Evolutionary conservation across 2,113 vertebrate species (phyloP).

Genomic region (Sinocyclocheilus anophthalmus): DNA sequence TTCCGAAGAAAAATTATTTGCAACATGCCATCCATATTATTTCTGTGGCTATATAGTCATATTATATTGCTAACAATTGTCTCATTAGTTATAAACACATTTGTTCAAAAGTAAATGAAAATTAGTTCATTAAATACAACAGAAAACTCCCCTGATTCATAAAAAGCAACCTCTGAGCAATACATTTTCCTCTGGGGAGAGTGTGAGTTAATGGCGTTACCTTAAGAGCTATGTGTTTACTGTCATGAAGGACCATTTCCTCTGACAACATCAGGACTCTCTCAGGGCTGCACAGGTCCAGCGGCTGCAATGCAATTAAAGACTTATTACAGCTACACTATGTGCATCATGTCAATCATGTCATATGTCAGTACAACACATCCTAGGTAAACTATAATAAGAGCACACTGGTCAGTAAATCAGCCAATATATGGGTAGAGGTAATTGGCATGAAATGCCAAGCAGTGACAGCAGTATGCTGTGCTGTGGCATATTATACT

Average conservation of each 20-base stretch:
- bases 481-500: not conserved
- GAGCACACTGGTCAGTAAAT: not conserved
- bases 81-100: not conserved
- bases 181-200: not conserved
- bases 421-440: no score
- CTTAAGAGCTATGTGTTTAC: constrained; percentile 78
- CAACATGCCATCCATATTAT: not conserved
- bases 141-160: no score
- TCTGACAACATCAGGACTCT: constrained; percentile 86
- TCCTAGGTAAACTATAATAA: not conserved
- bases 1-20: not conserved
- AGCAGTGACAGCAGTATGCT: not conserved
- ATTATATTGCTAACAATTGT: not conserved
- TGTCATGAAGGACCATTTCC: constrained; percentile 86
- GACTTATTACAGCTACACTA: not conserved
- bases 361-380: not conserved
- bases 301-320: constrained; percentile 73
- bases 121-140: not conserved
- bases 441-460: not conserved
- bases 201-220: constrained; percentile 66
- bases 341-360: constrained; percentile 1
- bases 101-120: not conserved
- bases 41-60: not conserved
- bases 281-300: constrained; percentile 88
- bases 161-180: not conserved